Percentiles rank a stretch among this genome's conserved stretches.
Evolutionary conservation across 92 coral and sea anemone species (phyloP).

Genomic region (Pocillopora grandis): DNA sequence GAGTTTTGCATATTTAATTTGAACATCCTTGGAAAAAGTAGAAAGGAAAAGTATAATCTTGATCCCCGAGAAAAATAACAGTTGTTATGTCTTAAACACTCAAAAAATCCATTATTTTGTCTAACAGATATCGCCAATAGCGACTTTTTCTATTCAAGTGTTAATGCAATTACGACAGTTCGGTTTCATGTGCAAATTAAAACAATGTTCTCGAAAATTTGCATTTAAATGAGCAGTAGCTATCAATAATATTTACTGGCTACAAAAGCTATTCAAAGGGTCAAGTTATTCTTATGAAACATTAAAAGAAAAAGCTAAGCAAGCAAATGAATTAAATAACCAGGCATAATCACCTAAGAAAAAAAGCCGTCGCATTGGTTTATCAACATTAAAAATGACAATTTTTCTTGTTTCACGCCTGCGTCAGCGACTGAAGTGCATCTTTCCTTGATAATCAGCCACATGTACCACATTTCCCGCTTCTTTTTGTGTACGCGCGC

Average conservation of each 20-base stretch:
- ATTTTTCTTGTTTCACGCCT: not conserved
- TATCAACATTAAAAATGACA: not conserved
- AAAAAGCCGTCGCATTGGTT: not conserved
- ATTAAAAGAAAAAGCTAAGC: not conserved
- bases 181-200: constrained; percentile 13
- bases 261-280: not conserved
- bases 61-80: not conserved
- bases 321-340: not conserved
- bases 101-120: not conserved
- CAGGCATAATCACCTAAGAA: not conserved
- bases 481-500: not conserved
- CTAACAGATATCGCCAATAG: not conserved
- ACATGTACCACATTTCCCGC: not conserved
- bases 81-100: not conserved
- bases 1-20: no score
- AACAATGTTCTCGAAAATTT: constrained; percentile 2
- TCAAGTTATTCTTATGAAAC: constrained; percentile 2
- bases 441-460: no score
- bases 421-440: no score
- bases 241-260: not conserved
- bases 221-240: constrained; percentile 6
- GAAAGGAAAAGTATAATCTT: no score
- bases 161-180: constrained; percentile 4
- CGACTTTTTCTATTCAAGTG: not conserved
- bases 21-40: no score